These are phyloP conservation scores for Tenthredo amoena DNA, from an alignment of 2,888 invertebrate genomes.

Conservation along the genomic window DNA sequence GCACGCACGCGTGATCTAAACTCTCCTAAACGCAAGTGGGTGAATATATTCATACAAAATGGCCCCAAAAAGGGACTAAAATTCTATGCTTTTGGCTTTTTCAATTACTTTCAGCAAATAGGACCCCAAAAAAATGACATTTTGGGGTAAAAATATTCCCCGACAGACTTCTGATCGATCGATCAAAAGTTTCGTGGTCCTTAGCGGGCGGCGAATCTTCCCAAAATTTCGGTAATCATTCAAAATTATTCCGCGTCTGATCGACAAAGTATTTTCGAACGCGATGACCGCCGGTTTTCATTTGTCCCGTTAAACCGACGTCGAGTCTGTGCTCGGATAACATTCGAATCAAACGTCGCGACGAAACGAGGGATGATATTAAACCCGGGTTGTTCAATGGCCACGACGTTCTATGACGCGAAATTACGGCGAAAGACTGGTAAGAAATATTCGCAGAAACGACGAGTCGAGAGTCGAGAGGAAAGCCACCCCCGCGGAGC, in stretches of 20 bases:
- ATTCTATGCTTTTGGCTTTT: neutral
- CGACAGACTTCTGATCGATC: neutral
- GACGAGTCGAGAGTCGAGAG: neutral
- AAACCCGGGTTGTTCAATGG: neutral
- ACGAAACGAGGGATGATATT: neutral
- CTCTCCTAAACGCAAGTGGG: neutral
- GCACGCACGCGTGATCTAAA: constrained; percentile 58
- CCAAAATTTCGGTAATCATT: neutral
- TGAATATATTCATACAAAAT: neutral
- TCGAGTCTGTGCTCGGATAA: neutral
- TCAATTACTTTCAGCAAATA: too few species aligned
- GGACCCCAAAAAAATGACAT: neutral
- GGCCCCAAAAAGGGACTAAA: neutral
- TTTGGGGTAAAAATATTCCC: neutral
- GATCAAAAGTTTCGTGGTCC: neutral
- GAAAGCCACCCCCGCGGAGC: neutral
- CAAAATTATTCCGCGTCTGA: neutral
- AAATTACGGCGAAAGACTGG: neutral
- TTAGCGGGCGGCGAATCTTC: neutral
- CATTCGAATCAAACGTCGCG: neutral
- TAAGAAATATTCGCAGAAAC: neutral
- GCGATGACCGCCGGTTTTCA: neutral
- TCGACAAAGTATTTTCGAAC: neutral
- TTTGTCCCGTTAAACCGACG: neutral
- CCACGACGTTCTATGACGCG: neutral